phyloP scores from a whole-genome alignment of 2,113 vertebrate species.

The Silurus glanis region DNA sequence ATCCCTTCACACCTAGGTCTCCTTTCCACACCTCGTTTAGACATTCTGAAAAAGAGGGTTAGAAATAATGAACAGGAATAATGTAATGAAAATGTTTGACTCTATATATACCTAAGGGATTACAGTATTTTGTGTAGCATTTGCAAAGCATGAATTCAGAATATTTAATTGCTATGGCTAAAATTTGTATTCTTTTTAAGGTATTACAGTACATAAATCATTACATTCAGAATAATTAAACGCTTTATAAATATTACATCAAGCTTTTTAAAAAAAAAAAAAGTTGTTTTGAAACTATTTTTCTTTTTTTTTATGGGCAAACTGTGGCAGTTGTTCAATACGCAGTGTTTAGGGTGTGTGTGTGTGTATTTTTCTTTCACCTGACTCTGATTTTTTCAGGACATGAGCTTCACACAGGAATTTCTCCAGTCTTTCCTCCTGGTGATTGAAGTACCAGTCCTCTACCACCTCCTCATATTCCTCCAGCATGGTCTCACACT shows the following conservation, averaged over 20 bases:
- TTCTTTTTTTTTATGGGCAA: not conserved
- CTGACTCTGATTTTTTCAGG: conserved; percentile 70
- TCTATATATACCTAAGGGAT: not conserved
- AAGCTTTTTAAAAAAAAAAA: not conserved
- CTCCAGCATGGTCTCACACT: conserved; percentile 88
- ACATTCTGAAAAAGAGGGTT: conserved; percentile 68
- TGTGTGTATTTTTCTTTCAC: conserved; percentile 57
- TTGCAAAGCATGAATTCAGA: not conserved
- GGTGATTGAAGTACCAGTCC: conserved; percentile 86
- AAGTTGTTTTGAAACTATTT: not conserved
- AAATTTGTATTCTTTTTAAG: not conserved
- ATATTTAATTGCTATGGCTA: not conserved
- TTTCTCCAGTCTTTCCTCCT: conserved; percentile 76
- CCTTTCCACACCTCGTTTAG: conserved; percentile 80
- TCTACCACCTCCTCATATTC: conserved; percentile 80
- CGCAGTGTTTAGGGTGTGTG: not conserved
- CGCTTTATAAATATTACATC: not conserved
- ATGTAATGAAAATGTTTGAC: not conserved
- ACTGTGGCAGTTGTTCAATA: too few relatives aligned
- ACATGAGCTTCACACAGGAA: conserved; percentile 80
- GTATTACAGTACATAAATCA: not conserved
- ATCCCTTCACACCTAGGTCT: conserved; percentile 62
- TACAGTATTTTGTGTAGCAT: not conserved
- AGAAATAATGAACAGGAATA: not conserved
- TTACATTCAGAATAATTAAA: not conserved